phyloP scores from a whole-genome alignment of 2,888 invertebrate genomes.

The Phyllotreta cruciferae region DNA sequence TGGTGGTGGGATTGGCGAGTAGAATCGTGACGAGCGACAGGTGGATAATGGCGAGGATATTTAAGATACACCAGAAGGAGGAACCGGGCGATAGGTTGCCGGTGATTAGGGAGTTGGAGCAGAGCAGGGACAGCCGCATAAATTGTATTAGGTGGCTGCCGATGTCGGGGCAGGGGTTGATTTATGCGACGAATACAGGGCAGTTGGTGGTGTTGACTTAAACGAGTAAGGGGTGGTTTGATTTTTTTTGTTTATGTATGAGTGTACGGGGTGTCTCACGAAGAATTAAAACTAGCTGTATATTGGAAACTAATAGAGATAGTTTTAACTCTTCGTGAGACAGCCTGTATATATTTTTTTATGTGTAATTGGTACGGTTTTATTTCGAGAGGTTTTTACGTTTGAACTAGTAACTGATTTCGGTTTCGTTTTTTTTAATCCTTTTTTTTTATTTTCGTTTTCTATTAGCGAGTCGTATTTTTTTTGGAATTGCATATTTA shows the following conservation, averaged over 20 bases:
- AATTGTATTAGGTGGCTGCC: conserved; percentile 89
- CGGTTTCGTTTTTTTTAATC: too few relatives aligned
- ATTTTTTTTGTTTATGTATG: neutral
- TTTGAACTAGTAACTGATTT: neutral
- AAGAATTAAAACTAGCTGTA: too few relatives aligned
- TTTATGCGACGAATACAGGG: conserved; percentile 86
- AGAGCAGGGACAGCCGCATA: conserved; percentile 67
- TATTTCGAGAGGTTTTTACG: neutral
- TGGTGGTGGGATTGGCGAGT: conserved; percentile 81
- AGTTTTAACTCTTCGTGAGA: too few relatives aligned
- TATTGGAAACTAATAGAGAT: too few relatives aligned
- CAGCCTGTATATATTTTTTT: too few relatives aligned
- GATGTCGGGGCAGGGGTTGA: conserved; percentile 81
- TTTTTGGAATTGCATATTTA: too few relatives aligned
- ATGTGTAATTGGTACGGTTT: neutral
- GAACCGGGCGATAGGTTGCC: conserved; percentile 57
- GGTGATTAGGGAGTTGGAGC: conserved; percentile 71
- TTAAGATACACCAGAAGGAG: conserved; percentile 57
- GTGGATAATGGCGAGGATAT: conserved; percentile 59
- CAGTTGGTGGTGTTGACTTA: conserved; percentile 76
- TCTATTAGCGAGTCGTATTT: too few relatives aligned
- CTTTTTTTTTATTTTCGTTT: too few relatives aligned
- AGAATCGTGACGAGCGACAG: conserved; percentile 65
- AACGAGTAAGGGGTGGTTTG: neutral
- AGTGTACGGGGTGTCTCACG: too few relatives aligned